phyloP scores from a whole-genome alignment of 2,113 vertebrate genomes.

The Abramis brama region DNA sequence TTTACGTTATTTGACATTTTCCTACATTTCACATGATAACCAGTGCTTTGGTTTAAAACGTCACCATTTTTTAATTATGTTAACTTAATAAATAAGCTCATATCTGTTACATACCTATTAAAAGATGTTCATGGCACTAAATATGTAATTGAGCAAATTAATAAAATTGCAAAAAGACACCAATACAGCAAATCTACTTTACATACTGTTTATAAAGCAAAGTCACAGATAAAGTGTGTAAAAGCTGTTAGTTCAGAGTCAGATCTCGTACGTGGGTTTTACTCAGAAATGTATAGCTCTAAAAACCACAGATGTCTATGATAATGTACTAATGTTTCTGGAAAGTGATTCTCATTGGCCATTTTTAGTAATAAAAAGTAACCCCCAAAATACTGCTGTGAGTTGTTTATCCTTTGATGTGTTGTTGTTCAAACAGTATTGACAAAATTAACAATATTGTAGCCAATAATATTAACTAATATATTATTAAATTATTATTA shows the following conservation, averaged over 20 bases:
- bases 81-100: no score
- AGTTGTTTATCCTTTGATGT: not conserved
- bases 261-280: not conserved
- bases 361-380: not conserved
- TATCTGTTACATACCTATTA: not conserved
- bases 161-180: not conserved
- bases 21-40: not conserved
- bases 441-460: not conserved
- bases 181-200: not conserved
- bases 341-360: not conserved
- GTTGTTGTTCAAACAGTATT: not conserved
- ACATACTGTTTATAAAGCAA: not conserved
- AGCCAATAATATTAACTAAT: not conserved
- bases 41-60: not conserved
- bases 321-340: not conserved
- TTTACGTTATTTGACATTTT: not conserved
- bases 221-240: not conserved
- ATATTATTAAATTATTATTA: not conserved
- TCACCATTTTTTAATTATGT: not conserved
- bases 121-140: not conserved
- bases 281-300: not conserved
- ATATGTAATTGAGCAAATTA: not conserved
- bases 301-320: conserved; percentile 2
- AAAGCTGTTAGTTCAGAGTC: not conserved
- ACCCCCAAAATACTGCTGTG: not conserved